Conservation (phyloP, 2,888 invertebrate species). For the Sipha maydis region DNA sequence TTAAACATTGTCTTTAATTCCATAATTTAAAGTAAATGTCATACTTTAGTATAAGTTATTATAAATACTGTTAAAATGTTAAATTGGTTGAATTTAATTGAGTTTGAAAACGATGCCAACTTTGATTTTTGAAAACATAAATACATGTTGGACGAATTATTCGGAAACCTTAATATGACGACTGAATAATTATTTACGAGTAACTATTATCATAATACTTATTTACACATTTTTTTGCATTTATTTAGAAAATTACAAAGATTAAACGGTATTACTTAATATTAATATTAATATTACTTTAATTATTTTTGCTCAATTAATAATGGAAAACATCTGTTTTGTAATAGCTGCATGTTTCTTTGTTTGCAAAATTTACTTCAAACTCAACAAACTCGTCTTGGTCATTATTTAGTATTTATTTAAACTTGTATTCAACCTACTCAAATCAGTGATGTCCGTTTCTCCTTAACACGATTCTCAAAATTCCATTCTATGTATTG, state of each 20-base stretch:
- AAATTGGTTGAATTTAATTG: background rate
- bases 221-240: background rate
- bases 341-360: background rate
- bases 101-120: background rate
- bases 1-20: background rate
- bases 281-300: too few species aligned
- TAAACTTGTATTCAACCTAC: background rate
- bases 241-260: background rate
- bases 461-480: background rate
- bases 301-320: background rate
- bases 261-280: too few species aligned
- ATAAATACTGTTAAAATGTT: background rate
- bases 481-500: background rate
- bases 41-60: background rate
- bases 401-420: background rate
- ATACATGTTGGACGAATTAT: background rate
- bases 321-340: background rate
- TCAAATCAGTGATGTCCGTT: background rate
- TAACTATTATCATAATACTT: background rate
- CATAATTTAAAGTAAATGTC: background rate
- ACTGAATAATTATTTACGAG: background rate
- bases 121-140: too few species aligned
- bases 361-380: background rate
- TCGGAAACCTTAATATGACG: background rate
- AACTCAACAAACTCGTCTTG: background rate